phyloP scores from a whole-genome alignment of 1,140 invertebrate genomes.

The Eupristina koningsbergeri region DNA sequence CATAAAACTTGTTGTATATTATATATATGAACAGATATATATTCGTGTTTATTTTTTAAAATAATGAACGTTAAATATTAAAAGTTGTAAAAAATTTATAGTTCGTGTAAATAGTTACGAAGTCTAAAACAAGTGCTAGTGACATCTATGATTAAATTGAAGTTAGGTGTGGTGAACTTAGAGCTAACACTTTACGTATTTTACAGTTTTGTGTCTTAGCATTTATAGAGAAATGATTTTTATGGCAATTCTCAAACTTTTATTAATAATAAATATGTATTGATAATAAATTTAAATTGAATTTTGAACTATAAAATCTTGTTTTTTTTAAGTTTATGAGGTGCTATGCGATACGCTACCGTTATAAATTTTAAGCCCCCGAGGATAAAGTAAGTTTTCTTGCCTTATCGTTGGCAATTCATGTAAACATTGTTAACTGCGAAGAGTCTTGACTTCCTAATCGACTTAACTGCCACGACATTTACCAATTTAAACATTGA shows the following conservation, averaged over 20 bases:
- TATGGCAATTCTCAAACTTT: neutral
- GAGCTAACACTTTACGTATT: neutral
- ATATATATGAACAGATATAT: no score
- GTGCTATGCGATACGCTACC: neutral
- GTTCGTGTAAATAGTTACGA: no score
- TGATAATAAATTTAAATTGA: slow-evolving; percentile 25
- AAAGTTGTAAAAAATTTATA: no score
- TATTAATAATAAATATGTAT: neutral
- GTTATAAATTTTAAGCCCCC: slow-evolving; percentile 7
- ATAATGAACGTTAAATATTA: no score
- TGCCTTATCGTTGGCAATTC: slow-evolving; percentile 16
- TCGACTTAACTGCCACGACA: neutral
- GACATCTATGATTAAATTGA: no score
- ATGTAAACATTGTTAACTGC: slow-evolving; percentile 3
- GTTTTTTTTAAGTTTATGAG: slow-evolving; percentile 34
- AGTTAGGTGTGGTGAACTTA: no score
- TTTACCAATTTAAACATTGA: slow-evolving; percentile 7
- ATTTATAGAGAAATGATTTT: neutral
- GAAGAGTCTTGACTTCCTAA: neutral
- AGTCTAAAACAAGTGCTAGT: no score
- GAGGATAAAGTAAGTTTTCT: slow-evolving; percentile 4
- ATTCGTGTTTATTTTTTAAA: no score
- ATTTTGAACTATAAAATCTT: slow-evolving; percentile 3
- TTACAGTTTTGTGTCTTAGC: neutral
- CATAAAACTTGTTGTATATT: no score